Base-by-base conservation (phyloP, 2,113 vertebrate species). In the Polypterus senegalus region DNA sequence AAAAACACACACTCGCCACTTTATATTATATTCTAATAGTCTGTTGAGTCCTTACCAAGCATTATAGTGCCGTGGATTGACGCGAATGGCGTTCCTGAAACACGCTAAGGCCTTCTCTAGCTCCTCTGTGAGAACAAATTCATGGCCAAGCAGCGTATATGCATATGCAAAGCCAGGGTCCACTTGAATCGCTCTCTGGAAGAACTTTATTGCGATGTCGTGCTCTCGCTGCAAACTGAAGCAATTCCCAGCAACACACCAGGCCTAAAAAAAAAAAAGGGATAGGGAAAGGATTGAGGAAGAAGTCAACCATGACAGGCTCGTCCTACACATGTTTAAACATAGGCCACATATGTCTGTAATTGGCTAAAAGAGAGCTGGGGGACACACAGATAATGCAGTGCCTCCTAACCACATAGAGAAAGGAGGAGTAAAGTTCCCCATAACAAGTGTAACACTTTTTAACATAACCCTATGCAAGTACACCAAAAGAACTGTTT, bases 191-290 rank as follows among this genome's bases (percentile, higher is more conserved):
- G 96, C 95, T 70, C 96, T 85, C 80, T 98, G 94, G 83, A 99
- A 99, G 81, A 99, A 98, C 79, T 99, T 99, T 70, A 99, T 98
- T 61, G 95, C 96, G 46, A 98, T 95, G 78, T 99, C 96, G 7
- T 99, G 96, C 69, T 98, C 96, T 48, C 95, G 82, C 66, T 99
- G 96, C 67, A 99, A 84, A 77, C 96, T 98, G 84, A 98, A 99
- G 69, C 96, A 99, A 84, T 99, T 99, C 7, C 96, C 96, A 48
- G 95, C 93, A 51, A 94, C 94, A 74, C 96, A 99, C 96, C 96
- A 99, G 44, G 96, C 90, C 94, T 98, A 64, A 46, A 27, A 27
- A 27, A 27, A 68, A 54, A n/a, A 65, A 57, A 49, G 48, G 47
- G 43, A 27, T 5, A 47, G 48, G 44, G 5, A 48, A 27, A 54